Evolutionary conservation across 2,888 invertebrate species (phyloP), one percentile per base, ranked within the genome.

Genomic region (Macrostomum cliftonense): DNA sequence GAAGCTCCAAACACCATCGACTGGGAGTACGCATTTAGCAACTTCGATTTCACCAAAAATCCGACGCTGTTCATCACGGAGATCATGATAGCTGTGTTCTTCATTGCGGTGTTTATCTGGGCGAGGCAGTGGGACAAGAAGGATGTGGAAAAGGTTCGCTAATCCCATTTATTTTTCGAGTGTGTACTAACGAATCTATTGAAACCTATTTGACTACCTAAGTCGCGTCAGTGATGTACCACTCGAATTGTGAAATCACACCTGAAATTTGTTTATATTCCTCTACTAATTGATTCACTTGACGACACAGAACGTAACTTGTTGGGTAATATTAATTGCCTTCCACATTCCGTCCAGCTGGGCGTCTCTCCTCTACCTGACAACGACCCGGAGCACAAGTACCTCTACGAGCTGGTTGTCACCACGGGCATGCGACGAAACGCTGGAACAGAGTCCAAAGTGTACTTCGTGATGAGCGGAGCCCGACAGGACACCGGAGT

Each of bases 1-100:
- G 67, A 73, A 1, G 62, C 65, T 14, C 73, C 73, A 1, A 73
- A 73, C 58, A 62, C 67, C n/a, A 69, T 74, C 12, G 70, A 74
- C 61, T 74, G 71, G 60, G 61, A 64, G 53, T 73, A 67, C 54
- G 70, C 74, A 11, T 71, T 73, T 51, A 61, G 64, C 36, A 67
- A 74, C 56, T 61, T 63, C 17, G 67, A 64, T 50, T 73, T 74
- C 58, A 55, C 57, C 37, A 65, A 67, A 53, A 74, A 74, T 56
- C 63, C 70, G 2, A 71, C 71, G 2, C 63, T 74, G 38, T 74
- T 73, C 60, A 55, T 67, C 38, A 71, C 72, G 1, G 58, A 71
- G 49, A 71, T 74, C 19, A 56, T 70, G n/a, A 62, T 67, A 2
- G 54, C 59, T 7, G 55, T 63, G 7, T 38, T 69, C 21, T 73